phyloP scores from a whole-genome alignment of 2,113 vertebrate species.

The Gallinago paraguaiae region DNA sequence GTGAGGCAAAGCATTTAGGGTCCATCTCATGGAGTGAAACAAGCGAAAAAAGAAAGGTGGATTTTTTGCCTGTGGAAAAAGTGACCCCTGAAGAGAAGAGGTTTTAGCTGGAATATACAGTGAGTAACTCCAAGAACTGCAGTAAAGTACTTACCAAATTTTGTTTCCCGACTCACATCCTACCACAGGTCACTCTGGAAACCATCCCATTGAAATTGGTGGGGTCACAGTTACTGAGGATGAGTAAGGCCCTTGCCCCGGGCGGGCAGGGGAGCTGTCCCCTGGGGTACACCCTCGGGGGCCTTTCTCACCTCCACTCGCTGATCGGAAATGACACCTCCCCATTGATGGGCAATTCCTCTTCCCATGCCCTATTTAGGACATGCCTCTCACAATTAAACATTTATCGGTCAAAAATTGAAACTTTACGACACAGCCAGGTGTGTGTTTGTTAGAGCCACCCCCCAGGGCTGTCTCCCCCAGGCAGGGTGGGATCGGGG shows the following conservation, averaged over 20 bases:
- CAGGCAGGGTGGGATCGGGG: rapidly evolving
- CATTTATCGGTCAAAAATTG: not conserved
- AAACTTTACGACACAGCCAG: not conserved
- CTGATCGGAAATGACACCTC: not conserved
- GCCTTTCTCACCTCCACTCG: not conserved
- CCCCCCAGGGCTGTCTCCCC: rapidly evolving
- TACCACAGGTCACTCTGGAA: not conserved
- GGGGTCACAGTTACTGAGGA: not conserved
- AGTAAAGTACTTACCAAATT: not conserved
- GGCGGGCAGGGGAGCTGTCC: not conserved
- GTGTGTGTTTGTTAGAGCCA: not conserved
- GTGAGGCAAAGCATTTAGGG: not conserved
- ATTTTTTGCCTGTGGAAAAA: not conserved
- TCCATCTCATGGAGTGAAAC: not conserved
- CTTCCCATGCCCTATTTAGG: not conserved
- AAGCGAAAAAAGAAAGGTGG: not conserved
- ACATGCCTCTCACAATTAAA: rapidly evolving
- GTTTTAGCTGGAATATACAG: not conserved
- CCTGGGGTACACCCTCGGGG: not conserved
- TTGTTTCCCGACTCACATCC: not conserved
- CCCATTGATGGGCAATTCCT: not conserved
- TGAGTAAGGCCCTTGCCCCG: not conserved
- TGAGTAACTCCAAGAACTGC: not conserved
- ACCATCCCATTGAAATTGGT: not conserved
- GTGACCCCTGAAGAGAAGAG: not conserved